Percentiles rank a stretch among this genome's conserved stretches.
phyloP scores from a whole-genome alignment of 2,888 invertebrate genomes.

The Trissolcus brochymenae region DNA sequence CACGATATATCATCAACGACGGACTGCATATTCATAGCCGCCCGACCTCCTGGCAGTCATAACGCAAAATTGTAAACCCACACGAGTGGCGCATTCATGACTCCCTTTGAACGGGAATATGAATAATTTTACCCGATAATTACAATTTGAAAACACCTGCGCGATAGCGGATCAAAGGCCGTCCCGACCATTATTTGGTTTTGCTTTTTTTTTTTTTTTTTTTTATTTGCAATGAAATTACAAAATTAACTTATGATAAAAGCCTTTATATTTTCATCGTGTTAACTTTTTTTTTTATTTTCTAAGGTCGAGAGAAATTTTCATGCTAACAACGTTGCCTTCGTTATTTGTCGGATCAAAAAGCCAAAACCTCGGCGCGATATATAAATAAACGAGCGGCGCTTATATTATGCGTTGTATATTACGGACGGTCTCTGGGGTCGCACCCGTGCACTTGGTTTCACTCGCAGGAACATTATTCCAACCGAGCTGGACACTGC shows the following conservation, averaged over 20 bases:
- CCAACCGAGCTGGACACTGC: constrained; percentile 37
- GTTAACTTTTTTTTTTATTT: too few relatives aligned
- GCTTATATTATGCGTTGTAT: constrained; percentile 54
- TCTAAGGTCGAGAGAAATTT: too few relatives aligned
- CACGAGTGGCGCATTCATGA: constrained; percentile 15
- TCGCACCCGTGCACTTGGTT: constrained; percentile 33
- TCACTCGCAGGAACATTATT: constrained; percentile 54
- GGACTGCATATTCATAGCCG: constrained; percentile 44
- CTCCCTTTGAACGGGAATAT: constrained; percentile 5
- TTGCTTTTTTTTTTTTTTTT: constrained; percentile 4
- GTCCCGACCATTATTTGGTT: not conserved
- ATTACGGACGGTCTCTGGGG: constrained; percentile 43
- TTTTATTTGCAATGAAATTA: constrained; percentile 10
- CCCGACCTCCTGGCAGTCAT: constrained; percentile 30
- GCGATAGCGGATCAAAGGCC: constrained; percentile 22
- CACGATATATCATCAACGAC: constrained; percentile 54
- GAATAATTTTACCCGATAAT: constrained; percentile 34
- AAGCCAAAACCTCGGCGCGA: constrained; percentile 23
- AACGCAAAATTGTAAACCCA: constrained; percentile 34
- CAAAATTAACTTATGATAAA: not conserved
- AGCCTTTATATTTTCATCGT: not conserved
- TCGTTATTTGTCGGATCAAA: constrained; percentile 19
- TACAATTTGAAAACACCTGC: constrained; percentile 24
- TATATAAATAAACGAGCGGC: constrained; percentile 45
- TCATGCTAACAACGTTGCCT: too few relatives aligned